Base-by-base conservation (phyloP, 2,888 invertebrate species). In the Osmoderma eremita region DNA sequence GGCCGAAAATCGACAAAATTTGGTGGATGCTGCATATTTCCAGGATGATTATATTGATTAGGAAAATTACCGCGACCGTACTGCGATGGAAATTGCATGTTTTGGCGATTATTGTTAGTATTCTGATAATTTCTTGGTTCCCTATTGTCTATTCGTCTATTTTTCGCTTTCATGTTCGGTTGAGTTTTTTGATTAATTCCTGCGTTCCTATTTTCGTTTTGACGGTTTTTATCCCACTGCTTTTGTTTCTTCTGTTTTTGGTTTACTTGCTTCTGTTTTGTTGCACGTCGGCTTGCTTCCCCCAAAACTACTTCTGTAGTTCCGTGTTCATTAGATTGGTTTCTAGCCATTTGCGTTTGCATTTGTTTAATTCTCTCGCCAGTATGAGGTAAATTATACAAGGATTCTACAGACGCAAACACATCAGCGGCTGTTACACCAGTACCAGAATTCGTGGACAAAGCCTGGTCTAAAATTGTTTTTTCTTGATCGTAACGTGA, bases 281-380 rank as follows among this genome's bases (percentile, higher is more conserved):
- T 13, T 10, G n/a, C 15, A 12, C 39, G 50, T 13, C 13, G 20
- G 2, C 8, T 49, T 6, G n/a, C 12, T 3, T 36, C 20, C 1
- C 54, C 49, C 22, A 68, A 42, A 0, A 68, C 73, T 41, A 61
- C 22, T 54, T 66, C 68, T 8, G 63, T 69, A 24, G 67, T 67
- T 8, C 67, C 48, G 39, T 79, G 78, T 30, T 79, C 79, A 2
- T 17, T 61, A 6, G 51, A 18, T 18, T 54, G 61, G 17, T 39
- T 67, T n/a, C 20, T 17, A 6, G 15, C 30, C 39, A 70, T 71
- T 2, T 66, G 65, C 2, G 18, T n/a, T 42, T 70, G 71, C 13
- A 74, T 56, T 18, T 69, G 66, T 42, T 54, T 63, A 6, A 74
- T 73, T 38, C 71, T 69, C 0, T 30, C 6, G 6, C 74, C 74